These are phyloP conservation scores for Ornithoptera alexandrae DNA, from an alignment of 2,888 invertebrate genomes.

Conservation along the genomic window DNA sequence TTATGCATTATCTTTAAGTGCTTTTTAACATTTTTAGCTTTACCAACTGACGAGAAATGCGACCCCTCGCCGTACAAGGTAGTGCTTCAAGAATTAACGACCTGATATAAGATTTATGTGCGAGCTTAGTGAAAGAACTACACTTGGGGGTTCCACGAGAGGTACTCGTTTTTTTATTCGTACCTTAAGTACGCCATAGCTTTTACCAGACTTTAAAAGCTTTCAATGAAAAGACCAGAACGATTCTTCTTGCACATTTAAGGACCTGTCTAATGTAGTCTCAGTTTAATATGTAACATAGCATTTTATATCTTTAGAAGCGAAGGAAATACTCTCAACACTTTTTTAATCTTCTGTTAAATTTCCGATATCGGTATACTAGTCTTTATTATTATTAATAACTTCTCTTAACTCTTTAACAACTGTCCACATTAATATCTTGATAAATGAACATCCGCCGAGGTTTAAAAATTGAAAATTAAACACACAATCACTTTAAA, in stretches of 20 bases:
- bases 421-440: no score
- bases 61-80: constrained; percentile 21
- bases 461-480: no score
- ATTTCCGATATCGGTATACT: background rate
- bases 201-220: constrained; percentile 5
- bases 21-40: constrained; percentile 10
- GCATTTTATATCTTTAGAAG: no score
- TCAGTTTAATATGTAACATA: background rate
- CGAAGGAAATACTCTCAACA: background rate
- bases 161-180: constrained; percentile 9
- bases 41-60: constrained; percentile 6
- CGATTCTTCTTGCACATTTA: background rate
- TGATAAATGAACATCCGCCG: no score
- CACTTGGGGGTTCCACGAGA: constrained; percentile 8
- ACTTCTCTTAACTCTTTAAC: no score
- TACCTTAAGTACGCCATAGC: constrained; percentile 4
- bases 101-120: constrained; percentile 30
- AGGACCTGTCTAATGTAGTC: background rate
- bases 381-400: no score
- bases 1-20: background rate
- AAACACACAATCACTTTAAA: no score
- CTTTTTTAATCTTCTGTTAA: background rate
- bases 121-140: constrained; percentile 22
- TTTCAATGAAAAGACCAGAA: constrained; percentile 2
- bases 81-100: constrained; percentile 23